These are phyloP conservation scores for Oophaga pumilio DNA, from an alignment of 2,113 vertebrate species.

Conservation along the genomic window DNA sequence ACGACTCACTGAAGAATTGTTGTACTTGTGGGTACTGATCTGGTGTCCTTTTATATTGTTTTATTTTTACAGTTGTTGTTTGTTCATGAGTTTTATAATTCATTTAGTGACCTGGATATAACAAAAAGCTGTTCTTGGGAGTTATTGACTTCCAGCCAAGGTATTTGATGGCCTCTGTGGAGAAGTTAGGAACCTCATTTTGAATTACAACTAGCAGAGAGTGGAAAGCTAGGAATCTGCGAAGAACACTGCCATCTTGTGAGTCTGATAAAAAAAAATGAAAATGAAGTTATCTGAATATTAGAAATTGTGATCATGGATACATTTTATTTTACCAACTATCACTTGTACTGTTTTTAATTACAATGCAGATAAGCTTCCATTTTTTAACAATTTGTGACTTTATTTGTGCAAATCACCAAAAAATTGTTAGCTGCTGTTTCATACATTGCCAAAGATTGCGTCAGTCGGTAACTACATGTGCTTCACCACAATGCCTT, in stretches of 20 bases:
- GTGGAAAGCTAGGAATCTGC: neutral
- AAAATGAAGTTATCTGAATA: neutral
- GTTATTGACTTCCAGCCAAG: conserved; percentile 47
- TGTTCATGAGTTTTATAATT: conserved; percentile 52
- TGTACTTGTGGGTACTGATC: conserved; percentile 18
- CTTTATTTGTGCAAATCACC: no score
- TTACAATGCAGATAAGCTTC: neutral
- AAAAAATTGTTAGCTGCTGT: no score
- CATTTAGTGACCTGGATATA: conserved; percentile 49
- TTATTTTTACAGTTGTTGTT: conserved; percentile 30
- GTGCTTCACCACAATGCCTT: no score
- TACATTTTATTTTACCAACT: neutral
- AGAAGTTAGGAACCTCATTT: conserved; percentile 27
- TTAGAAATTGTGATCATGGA: neutral
- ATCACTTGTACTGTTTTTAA: neutral
- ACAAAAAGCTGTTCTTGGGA: conserved; percentile 39
- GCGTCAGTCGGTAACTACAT: no score
- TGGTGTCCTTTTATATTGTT: conserved; percentile 37
- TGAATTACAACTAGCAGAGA: conserved; percentile 25
- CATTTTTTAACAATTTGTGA: neutral
- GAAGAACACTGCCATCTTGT: conserved; percentile 5
- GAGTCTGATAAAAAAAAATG: neutral
- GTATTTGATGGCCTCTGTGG: conserved; percentile 43
- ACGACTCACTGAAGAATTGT: neutral
- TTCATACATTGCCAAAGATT: no score